Base-by-base conservation (phyloP, 2,888 invertebrate species). In the Argyresthia goedartella region DNA sequence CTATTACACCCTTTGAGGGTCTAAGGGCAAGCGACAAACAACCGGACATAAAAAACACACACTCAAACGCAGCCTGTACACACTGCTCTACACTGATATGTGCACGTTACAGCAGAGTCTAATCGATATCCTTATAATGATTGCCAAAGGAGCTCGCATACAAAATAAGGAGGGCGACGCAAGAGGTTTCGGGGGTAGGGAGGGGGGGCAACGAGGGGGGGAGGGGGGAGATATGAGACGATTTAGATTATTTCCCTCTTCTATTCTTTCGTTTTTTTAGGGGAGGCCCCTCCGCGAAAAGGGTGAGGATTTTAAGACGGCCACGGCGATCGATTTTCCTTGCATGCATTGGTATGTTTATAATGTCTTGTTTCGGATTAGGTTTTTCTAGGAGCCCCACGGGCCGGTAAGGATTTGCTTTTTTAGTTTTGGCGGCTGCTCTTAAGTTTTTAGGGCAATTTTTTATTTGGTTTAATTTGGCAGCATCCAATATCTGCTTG, bases 91-190 rank as follows among this genome's bases (percentile, higher is more conserved):
- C 69, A 71, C 73, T 81, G 81, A 85, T 81, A 84, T 84, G 80
- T 75, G 76, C 82, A 84, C 81, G 84, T 84, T 80, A 71, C 76
- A 76, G 50, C 41, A 36, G 76, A 77, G 70, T 73, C 85, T 87
- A 87, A 87, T 87, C 87, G 87, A 87, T 87, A 87, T 80, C 78
- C 82, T 86, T 84, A 84, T 87, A 87, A 87, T 87, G 87, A 87
- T 87, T 85, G 85, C 84, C 78, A 73, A 78, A 86, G 86, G 81
- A 85, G 76, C 85, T 86, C 84, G 87, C 86, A 87, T 87, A 87
- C 87, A 85, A 86, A 87, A 87, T 87, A 85, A 87, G 87, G 82
- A 84, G 84, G 87, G 81, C 76, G 80, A 78, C 75, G 76, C 78
- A 79, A 75, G 79, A 70, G 66, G 54, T 51, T 59, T 57, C 62